These are phyloP conservation scores for Progne subis DNA, from an alignment of 2,113 vertebrate genomes.

Conservation along the genomic window DNA sequence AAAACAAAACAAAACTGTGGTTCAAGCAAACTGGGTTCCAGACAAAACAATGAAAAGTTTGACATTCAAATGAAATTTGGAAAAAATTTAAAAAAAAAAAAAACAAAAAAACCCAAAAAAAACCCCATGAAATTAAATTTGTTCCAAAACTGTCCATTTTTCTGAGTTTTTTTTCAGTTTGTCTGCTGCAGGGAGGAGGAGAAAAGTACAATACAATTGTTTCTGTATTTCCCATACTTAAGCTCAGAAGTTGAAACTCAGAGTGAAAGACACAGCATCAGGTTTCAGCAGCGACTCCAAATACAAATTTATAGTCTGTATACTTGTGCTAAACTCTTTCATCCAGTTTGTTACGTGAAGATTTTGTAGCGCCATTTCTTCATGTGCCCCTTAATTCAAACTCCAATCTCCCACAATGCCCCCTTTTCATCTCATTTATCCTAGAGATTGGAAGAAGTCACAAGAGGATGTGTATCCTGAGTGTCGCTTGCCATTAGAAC, in stretches of 20 bases:
- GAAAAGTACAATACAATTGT: neutral
- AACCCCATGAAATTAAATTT: neutral
- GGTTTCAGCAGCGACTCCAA: neutral
- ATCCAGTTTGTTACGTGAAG: neutral
- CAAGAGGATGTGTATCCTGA: neutral
- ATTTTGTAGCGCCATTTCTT: neutral
- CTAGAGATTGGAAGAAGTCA: neutral
- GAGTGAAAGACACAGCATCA: neutral
- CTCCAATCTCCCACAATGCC: neutral
- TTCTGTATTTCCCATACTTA: neutral
- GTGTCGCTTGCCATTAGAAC: neutral
- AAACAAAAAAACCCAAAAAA: fast-evolving
- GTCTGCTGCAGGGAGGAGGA: neutral
- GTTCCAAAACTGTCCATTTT: neutral
- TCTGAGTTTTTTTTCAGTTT: neutral
- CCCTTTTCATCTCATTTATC: neutral
- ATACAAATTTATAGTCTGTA: neutral
- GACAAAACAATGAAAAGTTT: neutral
- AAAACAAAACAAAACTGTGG: neutral
- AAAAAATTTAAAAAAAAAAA: neutral
- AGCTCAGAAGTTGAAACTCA: neutral
- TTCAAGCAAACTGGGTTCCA: neutral
- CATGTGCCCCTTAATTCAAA: neutral
- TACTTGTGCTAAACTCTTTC: neutral
- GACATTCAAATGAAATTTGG: neutral